phyloP scores from a whole-genome alignment of 2,797 vertebrate species.

The Eutrigla gurnardus region DNA sequence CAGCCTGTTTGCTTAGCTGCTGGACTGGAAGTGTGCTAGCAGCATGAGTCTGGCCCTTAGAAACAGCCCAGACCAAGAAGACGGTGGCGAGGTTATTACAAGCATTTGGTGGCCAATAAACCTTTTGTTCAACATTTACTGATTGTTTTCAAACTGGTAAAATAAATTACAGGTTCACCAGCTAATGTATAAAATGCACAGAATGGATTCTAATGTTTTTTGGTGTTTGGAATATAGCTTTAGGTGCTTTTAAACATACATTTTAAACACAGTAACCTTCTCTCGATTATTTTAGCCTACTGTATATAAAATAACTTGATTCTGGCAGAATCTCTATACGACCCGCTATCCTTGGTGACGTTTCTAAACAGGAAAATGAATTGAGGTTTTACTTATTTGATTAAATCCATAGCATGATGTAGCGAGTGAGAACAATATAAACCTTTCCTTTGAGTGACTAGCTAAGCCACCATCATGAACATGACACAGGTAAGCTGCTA shows the following conservation, averaged over 20 bases:
- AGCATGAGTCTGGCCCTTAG: conserved; percentile 38
- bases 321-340: background rate
- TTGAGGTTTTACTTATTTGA: conserved; percentile 5
- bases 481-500: conserved; percentile 58
- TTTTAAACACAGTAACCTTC: background rate
- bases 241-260: too few species aligned
- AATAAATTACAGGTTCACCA: background rate
- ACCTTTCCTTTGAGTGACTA: conserved; percentile 33
- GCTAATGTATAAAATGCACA: background rate
- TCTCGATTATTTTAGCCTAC: background rate
- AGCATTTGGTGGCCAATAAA: conserved; percentile 53
- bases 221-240: background rate
- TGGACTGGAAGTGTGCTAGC: conserved; percentile 64
- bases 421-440: conserved; percentile 27
- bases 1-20: conserved; percentile 84
- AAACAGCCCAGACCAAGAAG: conserved; percentile 19
- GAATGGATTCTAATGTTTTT: background rate
- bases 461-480: conserved; percentile 59
- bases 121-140: background rate
- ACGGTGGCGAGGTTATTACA: conserved; percentile 26
- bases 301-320: background rate
- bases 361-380: background rate
- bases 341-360: too few species aligned
- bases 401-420: conserved; percentile 12
- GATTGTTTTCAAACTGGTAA: background rate